Percentiles rank a stretch among this genome's conserved stretches.
These are phyloP conservation scores for Coptotermes formosanus DNA, from an alignment of 1,140 invertebrate species.

Conservation along the genomic window DNA sequence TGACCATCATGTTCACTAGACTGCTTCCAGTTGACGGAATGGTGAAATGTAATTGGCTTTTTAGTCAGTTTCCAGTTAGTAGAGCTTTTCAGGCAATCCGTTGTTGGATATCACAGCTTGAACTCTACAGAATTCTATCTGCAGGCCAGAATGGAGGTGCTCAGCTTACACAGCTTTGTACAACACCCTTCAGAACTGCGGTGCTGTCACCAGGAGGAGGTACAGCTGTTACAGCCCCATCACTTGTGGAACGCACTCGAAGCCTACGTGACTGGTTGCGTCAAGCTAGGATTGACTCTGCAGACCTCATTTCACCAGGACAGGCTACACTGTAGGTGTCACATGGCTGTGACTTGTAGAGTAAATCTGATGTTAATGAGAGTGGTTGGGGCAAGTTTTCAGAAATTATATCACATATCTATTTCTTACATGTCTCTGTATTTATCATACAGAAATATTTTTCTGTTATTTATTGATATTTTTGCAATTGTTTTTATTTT, in stretches of 20 bases:
- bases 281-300: slow-evolving; percentile 51
- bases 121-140: not conserved
- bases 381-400: not conserved
- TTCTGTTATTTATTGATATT: not conserved
- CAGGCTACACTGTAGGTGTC: slow-evolving; percentile 48
- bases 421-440: not conserved
- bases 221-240: slow-evolving; percentile 50
- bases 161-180: not conserved
- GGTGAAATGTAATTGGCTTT: no score
- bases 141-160: not conserved
- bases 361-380: not conserved
- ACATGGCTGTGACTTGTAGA: not conserved
- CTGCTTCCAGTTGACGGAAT: no score
- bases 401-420: not conserved
- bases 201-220: slow-evolving; percentile 50
- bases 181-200: slow-evolving; percentile 46
- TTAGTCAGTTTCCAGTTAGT: no score
- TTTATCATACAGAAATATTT: not conserved
- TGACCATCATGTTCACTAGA: no score
- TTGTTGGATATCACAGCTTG: no score
- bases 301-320: slow-evolving; percentile 47
- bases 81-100: no score
- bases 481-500: no score
- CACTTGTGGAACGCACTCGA: slow-evolving; percentile 61
- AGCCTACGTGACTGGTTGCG: slow-evolving; percentile 65